Evolutionary conservation across 2,113 vertebrate genomes (phyloP).

Genomic region (Corapipo altera): DNA sequence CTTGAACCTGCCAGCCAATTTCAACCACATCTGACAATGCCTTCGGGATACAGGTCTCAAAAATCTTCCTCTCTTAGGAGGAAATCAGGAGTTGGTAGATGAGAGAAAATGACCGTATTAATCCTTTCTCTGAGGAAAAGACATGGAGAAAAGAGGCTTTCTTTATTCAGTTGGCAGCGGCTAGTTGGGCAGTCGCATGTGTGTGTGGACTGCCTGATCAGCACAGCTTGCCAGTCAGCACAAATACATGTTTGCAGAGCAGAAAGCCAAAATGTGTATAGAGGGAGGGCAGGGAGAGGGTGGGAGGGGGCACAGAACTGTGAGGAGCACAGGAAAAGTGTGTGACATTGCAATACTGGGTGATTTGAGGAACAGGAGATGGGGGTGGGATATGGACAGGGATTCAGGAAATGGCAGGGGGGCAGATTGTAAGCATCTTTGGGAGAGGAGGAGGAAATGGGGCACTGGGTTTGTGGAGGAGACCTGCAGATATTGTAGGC

Average conservation of each 20-base stretch:
- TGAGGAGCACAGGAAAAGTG: neutral
- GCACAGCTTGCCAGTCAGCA: neutral
- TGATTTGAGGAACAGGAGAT: neutral
- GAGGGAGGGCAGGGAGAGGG: neutral
- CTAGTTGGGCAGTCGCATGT: neutral
- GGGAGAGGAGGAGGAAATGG: neutral
- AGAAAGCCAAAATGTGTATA: neutral
- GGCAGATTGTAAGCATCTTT: neutral
- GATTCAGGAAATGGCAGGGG: neutral
- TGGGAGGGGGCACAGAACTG: neutral
- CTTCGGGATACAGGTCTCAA: slow-evolving; percentile 14
- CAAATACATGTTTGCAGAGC: neutral
- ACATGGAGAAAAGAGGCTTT: neutral
- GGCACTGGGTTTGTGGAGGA: neutral
- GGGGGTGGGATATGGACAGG: neutral
- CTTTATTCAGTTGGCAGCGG: neutral
- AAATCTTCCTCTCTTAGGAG: slow-evolving; percentile 19
- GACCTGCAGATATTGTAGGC: neutral
- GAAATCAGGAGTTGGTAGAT: neutral
- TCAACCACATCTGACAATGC: slow-evolving; percentile 12
- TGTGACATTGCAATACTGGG: neutral
- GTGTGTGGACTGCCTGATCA: neutral
- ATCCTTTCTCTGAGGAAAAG: slow-evolving; percentile 7
- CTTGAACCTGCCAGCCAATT: slow-evolving; percentile 30
- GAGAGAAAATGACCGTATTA: neutral